Evolutionary conservation across 2,113 vertebrate genomes (phyloP), one percentile per base, ranked within the genome.

Genomic region (Guaruba guarouba): DNA sequence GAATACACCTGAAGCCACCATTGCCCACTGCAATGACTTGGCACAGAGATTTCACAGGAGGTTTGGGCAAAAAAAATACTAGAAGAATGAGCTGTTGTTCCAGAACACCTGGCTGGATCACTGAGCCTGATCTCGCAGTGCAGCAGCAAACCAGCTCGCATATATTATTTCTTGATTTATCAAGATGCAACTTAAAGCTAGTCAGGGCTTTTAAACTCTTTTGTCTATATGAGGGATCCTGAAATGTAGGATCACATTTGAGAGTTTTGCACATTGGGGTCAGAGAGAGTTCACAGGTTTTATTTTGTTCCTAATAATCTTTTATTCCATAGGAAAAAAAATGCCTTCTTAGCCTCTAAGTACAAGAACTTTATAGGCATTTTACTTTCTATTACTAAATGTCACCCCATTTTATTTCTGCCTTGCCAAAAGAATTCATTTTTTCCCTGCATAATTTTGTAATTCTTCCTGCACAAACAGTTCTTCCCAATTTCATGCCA

Each of bases 181-280:
- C 37, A 59, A 75, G 29, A 2, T 19, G 9, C 18, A 80, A 16
- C 20, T 48, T 78, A 37, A 91, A 62, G 7, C 18, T 55, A 27
- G 2, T 29, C 44, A 44, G 8, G 25, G 3, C 2, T 24, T 94
- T 35, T 70, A 55, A 68, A 28, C 46, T 52, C 29, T 61, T 33
- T 33, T 33, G 2, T 46, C 11, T 74, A 2, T 37, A 27, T n/a
- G 10, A 4, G 3, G 10, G 3, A 43, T 49, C 17, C 27, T 67
- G 35, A 74, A 68, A 39, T 55, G 10, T 13, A 35, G 27, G 31
- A 28, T 61, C 16, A 37, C 2, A 17, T 39, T 17, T 27, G 9
- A 4, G 17, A 9, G 9, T 84, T 84, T 70, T 3, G 0, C 3
- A 62, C 6, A 11, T 7, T 16, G 2, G 3, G 10, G 2, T 43